Conservation (phyloP, 1,140 invertebrate genomes). For the Anastatus disparis region DNA sequence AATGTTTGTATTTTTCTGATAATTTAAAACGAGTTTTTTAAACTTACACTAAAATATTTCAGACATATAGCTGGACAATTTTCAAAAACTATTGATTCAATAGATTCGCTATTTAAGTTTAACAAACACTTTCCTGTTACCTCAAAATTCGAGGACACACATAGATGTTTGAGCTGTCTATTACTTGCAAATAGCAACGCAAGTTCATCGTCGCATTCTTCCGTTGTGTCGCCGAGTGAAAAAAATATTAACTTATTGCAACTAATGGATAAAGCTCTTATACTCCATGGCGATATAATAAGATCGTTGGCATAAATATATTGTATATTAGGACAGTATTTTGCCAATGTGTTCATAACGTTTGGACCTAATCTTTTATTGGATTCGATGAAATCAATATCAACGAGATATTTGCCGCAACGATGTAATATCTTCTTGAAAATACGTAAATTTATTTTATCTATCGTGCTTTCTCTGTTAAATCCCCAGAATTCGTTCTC, state of each 20-base stretch:
- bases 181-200: constrained; percentile 4
- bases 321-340: constrained; percentile 15
- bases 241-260: background rate
- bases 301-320: background rate
- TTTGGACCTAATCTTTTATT: background rate
- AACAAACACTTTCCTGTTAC: constrained; percentile 21
- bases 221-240: background rate
- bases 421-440: constrained; percentile 13
- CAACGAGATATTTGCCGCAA: background rate
- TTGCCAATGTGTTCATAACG: constrained; percentile 1
- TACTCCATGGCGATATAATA: constrained; percentile 1
- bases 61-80: constrained; percentile 11
- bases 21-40: too few species aligned
- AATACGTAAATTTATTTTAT: background rate
- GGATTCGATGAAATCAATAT: background rate
- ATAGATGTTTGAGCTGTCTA: background rate
- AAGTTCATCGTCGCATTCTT: constrained; percentile 18
- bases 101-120: background rate
- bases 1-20: background rate
- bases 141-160: background rate
- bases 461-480: background rate
- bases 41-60: constrained; percentile 10
- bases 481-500: constrained; percentile 17
- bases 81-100: constrained; percentile 15
- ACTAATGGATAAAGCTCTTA: background rate